Conservation (phyloP, 2,888 invertebrate genomes). For the Bellardia bayeri region DNA sequence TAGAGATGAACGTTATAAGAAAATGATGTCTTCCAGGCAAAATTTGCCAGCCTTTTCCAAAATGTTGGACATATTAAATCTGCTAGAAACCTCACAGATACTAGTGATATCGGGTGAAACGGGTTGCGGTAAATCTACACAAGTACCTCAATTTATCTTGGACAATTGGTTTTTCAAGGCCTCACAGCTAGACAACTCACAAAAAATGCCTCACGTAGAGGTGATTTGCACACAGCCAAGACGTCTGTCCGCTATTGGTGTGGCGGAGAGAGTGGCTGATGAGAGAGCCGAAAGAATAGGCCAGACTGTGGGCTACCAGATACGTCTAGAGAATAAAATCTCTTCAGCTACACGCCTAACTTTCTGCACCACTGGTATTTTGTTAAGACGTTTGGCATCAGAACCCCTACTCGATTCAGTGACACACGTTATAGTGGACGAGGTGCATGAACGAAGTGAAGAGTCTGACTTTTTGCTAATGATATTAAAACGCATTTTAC, state of each 20-base stretch:
- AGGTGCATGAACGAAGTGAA: constrained; percentile 96
- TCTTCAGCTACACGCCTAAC: constrained; percentile 91
- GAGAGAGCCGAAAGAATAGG: constrained; percentile 90
- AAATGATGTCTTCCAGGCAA: constrained; percentile 87
- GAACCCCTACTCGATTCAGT: constrained; percentile 91
- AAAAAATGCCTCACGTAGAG: constrained; percentile 88
- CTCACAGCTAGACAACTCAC: constrained; percentile 79
- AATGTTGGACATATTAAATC: constrained; percentile 88
- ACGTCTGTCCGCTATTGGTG: constrained; percentile 95
- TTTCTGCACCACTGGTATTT: constrained; percentile 97
- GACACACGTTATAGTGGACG: constrained; percentile 94
- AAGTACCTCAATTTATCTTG: constrained; percentile 97
- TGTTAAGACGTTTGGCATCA: constrained; percentile 92
- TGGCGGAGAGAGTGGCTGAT: constrained; percentile 95
- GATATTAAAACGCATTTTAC: constrained; percentile 91
- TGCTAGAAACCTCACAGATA: constrained; percentile 86
- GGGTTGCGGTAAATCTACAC: constrained; percentile 93
- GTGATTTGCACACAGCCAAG: constrained; percentile 97
- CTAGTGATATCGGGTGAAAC: constrained; percentile 92
- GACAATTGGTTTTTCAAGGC: constrained; percentile 90
- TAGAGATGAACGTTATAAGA: constrained; percentile 87
- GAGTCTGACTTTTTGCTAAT: constrained; percentile 95
- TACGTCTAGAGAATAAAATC: constrained; percentile 91
- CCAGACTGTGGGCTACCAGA: constrained; percentile 87
- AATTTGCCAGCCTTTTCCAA: constrained; percentile 90